Conservation (phyloP, 2,113 vertebrate genomes). For the Apteryx mantelli region DNA sequence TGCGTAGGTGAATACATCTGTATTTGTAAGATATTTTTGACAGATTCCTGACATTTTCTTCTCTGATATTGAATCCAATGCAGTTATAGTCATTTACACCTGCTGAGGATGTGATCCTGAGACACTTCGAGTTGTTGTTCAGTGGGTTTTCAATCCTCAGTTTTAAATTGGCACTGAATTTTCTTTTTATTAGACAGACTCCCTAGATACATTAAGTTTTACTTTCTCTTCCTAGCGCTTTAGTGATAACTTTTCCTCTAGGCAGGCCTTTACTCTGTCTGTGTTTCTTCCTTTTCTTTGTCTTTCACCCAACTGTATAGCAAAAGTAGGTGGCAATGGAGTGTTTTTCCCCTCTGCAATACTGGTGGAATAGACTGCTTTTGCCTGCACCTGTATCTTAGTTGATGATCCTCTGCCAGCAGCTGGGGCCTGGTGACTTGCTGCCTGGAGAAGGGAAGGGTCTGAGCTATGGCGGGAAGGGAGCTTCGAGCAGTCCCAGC, state of each 20-base stretch:
- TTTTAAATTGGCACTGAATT: neutral
- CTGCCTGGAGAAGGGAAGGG: neutral
- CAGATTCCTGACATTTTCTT: neutral
- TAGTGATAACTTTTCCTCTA: neutral
- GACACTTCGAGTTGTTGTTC: neutral
- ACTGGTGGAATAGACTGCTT: constrained; percentile 5
- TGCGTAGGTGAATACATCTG: constrained; percentile 30
- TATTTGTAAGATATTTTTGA: constrained; percentile 12
- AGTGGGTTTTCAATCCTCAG: neutral
- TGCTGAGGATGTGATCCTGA: neutral
- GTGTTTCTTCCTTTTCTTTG: neutral
- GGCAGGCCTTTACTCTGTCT: neutral
- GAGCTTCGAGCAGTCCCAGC: neutral
- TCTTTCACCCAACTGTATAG: neutral
- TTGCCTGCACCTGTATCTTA: constrained; percentile 22
- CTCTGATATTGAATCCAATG: neutral
- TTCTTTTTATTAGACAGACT: neutral
- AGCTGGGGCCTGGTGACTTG: neutral
- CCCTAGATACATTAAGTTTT: neutral
- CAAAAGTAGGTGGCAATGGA: constrained; percentile 15
- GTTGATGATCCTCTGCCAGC: neutral
- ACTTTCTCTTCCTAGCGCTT: neutral
- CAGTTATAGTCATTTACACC: neutral
- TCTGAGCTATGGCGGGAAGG: neutral
- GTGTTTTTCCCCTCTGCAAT: neutral